Base-by-base conservation (phyloP, 2,888 invertebrate genomes). In the Callosobruchus maculatus region DNA sequence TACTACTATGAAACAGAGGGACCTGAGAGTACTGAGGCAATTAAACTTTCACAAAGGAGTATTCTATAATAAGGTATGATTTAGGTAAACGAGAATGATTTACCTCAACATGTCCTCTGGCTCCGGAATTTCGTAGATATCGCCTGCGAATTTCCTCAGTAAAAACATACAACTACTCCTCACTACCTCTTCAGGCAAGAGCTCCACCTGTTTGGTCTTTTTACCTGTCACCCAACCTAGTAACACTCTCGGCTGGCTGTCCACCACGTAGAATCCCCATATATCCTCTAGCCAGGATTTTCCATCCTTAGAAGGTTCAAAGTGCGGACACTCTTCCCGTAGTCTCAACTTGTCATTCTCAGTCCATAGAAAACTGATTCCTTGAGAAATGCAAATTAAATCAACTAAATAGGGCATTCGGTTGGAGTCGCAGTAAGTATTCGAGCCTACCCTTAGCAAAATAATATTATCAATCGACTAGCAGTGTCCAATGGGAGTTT, bases 191-290 rank as follows among this genome's bases (percentile, higher is more conserved):
- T 91, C 90, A 0, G 89, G 82, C 68, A 92, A 82, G 1, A 84
- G 84, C 84, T 95, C 95, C 86, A 93, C 90, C 73, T 89, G 85
- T 75, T 88, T 86, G 0, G 92, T 92, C 79, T 90, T 89, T 70
- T 88, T 86, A 0, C 94, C 93, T 71, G 90, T 89, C n/a, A 93
- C 87, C 94, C 94, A 94, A 0, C 90, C 93, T 73, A 92, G 89
- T 31, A 95, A 84, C n/a, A 92, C 87, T 49, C 88, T 88, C 0
- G 92, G 90, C 81, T 93, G 90, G 80, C 90, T 88, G 79, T 90
- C 90, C 5, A 93, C 90, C 7, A 90, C 88, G 82, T 92, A 92
- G 84, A 94, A 93, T 73, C 92, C 91, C 81, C 92, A 91, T 18
- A 94, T 88, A 79, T 90, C 90, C 81, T 89, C 89, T 71, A 92